phyloP scores from a whole-genome alignment of 2,888 invertebrate species.

The Ommatoiulus sabulosus region DNA sequence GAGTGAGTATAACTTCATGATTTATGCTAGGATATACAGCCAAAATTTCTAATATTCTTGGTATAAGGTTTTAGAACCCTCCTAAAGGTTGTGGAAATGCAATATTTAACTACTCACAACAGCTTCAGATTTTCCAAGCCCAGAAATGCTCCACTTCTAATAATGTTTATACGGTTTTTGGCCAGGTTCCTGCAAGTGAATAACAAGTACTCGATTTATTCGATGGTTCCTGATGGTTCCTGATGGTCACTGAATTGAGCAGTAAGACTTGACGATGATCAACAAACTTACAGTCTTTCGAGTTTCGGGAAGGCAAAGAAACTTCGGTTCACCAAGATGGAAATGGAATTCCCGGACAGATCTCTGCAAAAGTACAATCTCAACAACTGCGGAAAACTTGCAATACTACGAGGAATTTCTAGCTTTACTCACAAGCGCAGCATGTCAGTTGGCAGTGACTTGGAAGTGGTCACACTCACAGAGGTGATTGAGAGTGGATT shows the following conservation, averaged over 20 bases:
- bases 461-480: background rate
- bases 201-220: no score
- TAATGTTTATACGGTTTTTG: constrained; percentile 62
- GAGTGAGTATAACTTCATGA: no score
- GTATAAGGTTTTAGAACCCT: no score
- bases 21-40: no score
- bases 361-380: constrained; percentile 64
- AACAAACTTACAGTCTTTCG: constrained; percentile 74
- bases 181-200: constrained; percentile 58
- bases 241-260: no score
- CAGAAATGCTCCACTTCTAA: constrained; percentile 79
- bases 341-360: constrained; percentile 78
- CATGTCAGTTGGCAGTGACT: constrained; percentile 23
- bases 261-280: no score
- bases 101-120: constrained; percentile 74
- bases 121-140: constrained; percentile 77
- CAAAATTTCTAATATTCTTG: no score
- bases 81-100: constrained; percentile 54
- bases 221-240: no score
- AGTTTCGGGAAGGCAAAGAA: constrained; percentile 78
- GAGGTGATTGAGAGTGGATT: background rate
- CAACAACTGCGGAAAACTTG: background rate
- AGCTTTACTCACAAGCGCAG: background rate
- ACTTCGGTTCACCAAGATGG: constrained; percentile 76
- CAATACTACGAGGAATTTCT: background rate